These are phyloP conservation scores for Eupithecia tripunctaria DNA, from an alignment of 2,888 invertebrate genomes.

Conservation along the genomic window DNA sequence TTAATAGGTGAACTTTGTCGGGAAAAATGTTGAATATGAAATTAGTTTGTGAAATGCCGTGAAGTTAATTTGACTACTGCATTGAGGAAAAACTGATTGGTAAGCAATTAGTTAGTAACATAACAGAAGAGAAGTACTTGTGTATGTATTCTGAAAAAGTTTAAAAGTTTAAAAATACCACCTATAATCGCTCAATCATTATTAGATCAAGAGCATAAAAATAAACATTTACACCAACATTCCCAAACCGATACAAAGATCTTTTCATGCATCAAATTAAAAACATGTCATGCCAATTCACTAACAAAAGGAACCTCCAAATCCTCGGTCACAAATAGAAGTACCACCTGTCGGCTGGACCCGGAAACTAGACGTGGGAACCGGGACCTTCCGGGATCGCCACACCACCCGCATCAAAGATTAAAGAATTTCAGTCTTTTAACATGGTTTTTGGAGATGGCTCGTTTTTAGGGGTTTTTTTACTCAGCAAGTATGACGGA, in stretches of 20 bases:
- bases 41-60: conserved; percentile 28
- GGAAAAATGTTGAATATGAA: not conserved
- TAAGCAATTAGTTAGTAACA: not conserved
- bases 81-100: not conserved
- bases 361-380: conserved; percentile 48
- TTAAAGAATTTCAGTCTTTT: conserved; percentile 20
- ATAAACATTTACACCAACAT: conserved; percentile 17
- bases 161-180: not conserved
- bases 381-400: conserved; percentile 21
- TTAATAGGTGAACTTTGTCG: conserved; percentile 12
- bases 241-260: conserved; percentile 7
- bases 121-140: too few relatives aligned
- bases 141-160: too few relatives aligned
- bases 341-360: conserved; percentile 42
- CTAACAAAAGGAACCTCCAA: conserved; percentile 12
- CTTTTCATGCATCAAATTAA: conserved; percentile 29
- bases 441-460: conserved; percentile 3
- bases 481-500: not conserved
- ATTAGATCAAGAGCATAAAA: not conserved
- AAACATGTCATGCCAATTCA: conserved; percentile 29
- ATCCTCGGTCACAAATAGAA: conserved; percentile 18
- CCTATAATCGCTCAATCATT: not conserved
- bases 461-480: conserved; percentile 8
- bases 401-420: conserved; percentile 29
- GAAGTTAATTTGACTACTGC: conserved; percentile 1